phyloP scores from a whole-genome alignment of 1,140 invertebrate species.

The Euwallacea similis region DNA sequence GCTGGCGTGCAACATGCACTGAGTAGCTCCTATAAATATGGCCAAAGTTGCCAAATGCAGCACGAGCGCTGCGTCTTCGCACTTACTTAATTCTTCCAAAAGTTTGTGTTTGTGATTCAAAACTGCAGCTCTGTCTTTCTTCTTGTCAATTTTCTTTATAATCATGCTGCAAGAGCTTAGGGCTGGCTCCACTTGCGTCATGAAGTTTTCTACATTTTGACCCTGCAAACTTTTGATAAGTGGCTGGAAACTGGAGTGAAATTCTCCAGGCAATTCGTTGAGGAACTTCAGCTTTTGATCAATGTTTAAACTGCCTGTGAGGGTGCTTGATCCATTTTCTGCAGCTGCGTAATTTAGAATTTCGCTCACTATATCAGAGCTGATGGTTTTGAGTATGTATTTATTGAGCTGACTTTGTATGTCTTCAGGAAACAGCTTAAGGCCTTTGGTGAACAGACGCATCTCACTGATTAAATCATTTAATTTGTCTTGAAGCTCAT shows the following conservation, averaged over 20 bases:
- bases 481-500: conserved; percentile 79
- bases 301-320: conserved; percentile 60
- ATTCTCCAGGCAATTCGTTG: conserved; percentile 66
- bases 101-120: conserved; percentile 78
- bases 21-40: conserved; percentile 78
- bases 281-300: conserved; percentile 71
- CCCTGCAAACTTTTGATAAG: conserved; percentile 65
- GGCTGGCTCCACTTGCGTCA: conserved; percentile 69
- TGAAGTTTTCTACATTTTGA: conserved; percentile 76
- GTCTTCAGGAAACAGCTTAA: conserved; percentile 64
- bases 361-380: conserved; percentile 80
- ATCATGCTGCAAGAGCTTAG: conserved; percentile 78
- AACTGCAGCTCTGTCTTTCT: conserved; percentile 77
- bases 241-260: conserved; percentile 62
- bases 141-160: conserved; percentile 85
- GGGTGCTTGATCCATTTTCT: conserved; percentile 64
- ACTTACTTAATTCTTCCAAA: conserved; percentile 73
- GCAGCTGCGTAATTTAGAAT: conserved; percentile 71
- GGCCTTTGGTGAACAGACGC: conserved; percentile 82
- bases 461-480: conserved; percentile 76
- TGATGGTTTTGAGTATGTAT: conserved; percentile 82
- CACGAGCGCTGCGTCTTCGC: conserved; percentile 77
- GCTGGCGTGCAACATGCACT: conserved; percentile 85
- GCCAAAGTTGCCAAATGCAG: conserved; percentile 80
- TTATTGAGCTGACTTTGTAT: conserved; percentile 70